Percentiles rank a stretch among this genome's conserved stretches.
These are phyloP conservation scores for Drosophila dives DNA, from an alignment of 2,888 invertebrate genomes.

Conservation along the genomic window DNA sequence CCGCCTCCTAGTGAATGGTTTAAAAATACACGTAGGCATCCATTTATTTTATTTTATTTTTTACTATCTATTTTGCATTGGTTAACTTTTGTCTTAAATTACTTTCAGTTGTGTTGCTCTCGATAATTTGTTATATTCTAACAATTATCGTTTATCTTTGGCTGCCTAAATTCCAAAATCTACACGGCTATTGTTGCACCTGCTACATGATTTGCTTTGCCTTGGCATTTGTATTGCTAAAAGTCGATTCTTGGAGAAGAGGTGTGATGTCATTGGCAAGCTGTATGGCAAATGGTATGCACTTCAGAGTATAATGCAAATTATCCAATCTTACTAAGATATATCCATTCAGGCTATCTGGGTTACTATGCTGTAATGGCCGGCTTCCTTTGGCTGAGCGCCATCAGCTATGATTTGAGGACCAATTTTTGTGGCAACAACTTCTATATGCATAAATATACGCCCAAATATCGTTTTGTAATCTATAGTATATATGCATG, in stretches of 20 bases:
- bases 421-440: constrained; percentile 83
- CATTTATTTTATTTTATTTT: too few relatives aligned
- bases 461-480: constrained; percentile 62
- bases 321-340: not conserved
- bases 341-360: constrained; percentile 59
- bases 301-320: too few relatives aligned
- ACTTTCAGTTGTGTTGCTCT: constrained; percentile 88
- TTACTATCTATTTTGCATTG: not conserved
- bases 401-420: constrained; percentile 94
- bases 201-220: constrained; percentile 33
- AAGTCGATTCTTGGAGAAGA: not conserved
- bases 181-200: constrained; percentile 34
- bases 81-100: not conserved
- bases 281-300: constrained; percentile 25
- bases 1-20: not conserved
- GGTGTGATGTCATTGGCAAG: rapidly evolving
- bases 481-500: constrained; percentile 79
- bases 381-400: constrained; percentile 93
- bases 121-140: constrained; percentile 89
- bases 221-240: constrained; percentile 10
- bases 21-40: constrained; percentile 11
- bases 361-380: constrained; percentile 90
- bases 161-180: constrained; percentile 22
- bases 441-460: constrained; percentile 44
- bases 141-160: constrained; percentile 85